Evolutionary conservation across 2,888 invertebrate genomes (phyloP).

Genomic region (Stenurella melanura): DNA sequence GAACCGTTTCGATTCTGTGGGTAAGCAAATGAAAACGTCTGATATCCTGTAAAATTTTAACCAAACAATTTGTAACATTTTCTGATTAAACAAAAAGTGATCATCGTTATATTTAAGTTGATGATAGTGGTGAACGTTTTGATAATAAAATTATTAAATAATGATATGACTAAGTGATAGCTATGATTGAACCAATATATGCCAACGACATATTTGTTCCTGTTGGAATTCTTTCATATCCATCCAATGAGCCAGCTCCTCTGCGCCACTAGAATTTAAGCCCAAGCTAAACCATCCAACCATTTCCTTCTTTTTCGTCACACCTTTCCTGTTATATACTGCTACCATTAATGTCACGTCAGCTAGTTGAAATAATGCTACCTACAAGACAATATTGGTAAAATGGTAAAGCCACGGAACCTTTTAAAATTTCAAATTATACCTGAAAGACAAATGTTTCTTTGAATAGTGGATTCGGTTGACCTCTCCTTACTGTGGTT

Average conservation of each 20-base stretch:
- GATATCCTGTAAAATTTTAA: background rate
- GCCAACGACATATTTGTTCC: conserved; percentile 95
- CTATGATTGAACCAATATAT: conserved; percentile 87
- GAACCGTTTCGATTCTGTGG: background rate
- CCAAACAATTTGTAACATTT: background rate
- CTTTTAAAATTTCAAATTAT: background rate
- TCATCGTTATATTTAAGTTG: background rate
- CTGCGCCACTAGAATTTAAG: conserved; percentile 92
- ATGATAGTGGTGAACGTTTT: background rate
- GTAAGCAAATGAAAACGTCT: background rate
- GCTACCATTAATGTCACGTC: conserved; percentile 97
- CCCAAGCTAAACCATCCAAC: conserved; percentile 98
- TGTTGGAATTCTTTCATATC: conserved; percentile 93
- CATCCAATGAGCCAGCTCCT: conserved; percentile 94
- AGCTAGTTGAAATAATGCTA: conserved; percentile 94
- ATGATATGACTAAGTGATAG: conserved; percentile 59
- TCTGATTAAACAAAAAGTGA: background rate
- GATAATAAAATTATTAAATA: conserved; percentile 45
- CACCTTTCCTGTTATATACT: conserved; percentile 92
- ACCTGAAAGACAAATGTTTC: conserved; percentile 98
- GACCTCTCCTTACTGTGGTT: conserved; percentile 92
- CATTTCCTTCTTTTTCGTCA: conserved; percentile 96
- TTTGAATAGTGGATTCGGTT: conserved; percentile 96
- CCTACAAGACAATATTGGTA: conserved; percentile 74
- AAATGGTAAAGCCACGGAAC: background rate